phyloP scores from a whole-genome alignment of 2,113 vertebrate species.

The Bos taurus region DNA sequence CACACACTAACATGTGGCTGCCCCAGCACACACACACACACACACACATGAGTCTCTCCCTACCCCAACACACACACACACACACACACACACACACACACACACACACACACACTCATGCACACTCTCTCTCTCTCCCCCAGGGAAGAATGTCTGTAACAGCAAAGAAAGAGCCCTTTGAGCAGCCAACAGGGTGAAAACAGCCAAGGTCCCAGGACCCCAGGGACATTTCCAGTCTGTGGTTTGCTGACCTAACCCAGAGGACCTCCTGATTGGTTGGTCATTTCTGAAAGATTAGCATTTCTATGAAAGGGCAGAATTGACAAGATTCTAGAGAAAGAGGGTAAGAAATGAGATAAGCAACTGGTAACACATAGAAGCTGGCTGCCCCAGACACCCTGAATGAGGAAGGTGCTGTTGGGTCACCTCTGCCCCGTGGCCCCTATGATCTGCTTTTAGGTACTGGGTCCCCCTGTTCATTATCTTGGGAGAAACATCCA shows the following conservation, averaged over 20 bases:
- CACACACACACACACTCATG: not conserved
- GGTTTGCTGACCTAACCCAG: slow-evolving; percentile 11
- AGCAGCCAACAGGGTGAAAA: slow-evolving; percentile 31
- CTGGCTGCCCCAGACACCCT: not conserved
- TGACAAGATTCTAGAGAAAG: not conserved
- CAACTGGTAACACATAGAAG: not conserved
- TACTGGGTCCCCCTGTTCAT: not conserved
- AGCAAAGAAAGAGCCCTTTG: slow-evolving; percentile 66
- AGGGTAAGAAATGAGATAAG: not conserved
- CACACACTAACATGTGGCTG: no score
- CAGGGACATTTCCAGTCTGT: slow-evolving; percentile 57
- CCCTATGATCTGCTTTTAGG: not conserved
- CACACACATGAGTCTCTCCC: no score
- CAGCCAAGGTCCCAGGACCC: slow-evolving; percentile 41
- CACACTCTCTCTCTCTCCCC: not conserved
- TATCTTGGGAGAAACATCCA: not conserved
- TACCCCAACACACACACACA: not conserved
- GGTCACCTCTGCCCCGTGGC: not conserved
- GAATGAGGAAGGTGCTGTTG: not conserved
- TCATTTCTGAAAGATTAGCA: not conserved
- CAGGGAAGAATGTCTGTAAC: slow-evolving; percentile 30
- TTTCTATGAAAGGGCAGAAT: slow-evolving; percentile 42
- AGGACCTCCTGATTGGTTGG: not conserved
- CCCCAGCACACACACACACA: not conserved
- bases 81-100: not conserved